These are phyloP conservation scores for Alaudala cheleensis DNA, from an alignment of 2,113 vertebrate species.

Conservation along the genomic window DNA sequence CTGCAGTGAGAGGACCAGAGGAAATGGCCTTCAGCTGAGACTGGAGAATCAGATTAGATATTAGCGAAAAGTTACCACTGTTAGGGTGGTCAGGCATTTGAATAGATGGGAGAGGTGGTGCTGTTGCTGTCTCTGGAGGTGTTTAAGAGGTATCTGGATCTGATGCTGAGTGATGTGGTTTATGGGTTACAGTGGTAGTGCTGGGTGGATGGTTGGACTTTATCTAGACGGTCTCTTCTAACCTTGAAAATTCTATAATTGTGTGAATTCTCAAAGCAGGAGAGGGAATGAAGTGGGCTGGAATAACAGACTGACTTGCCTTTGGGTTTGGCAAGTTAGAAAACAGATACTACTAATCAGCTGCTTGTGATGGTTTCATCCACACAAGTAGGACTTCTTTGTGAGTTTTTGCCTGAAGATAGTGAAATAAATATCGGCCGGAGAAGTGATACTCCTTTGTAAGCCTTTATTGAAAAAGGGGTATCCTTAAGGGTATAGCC, in stretches of 20 bases:
- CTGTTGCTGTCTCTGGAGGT: too few species aligned
- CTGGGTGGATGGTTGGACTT: neutral
- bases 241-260: neutral
- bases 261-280: neutral
- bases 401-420: neutral
- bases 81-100: neutral
- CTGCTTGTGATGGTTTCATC: neutral
- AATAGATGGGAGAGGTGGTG: neutral
- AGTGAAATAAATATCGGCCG: too few species aligned
- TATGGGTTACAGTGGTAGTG: neutral
- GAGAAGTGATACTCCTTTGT: too few species aligned
- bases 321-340: neutral
- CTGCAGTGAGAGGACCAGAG: neutral
- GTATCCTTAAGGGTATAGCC: too few species aligned
- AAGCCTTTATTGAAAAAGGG: too few species aligned
- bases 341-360: fast-evolving
- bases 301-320: neutral
- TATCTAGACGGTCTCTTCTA: neutral
- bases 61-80: neutral
- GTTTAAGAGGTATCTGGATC: too few species aligned
- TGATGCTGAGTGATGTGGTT: neutral
- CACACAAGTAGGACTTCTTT: neutral
- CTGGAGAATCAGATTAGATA: neutral
- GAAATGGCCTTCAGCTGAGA: neutral
- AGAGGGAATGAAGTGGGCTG: neutral